Evolutionary conservation across 2,888 invertebrate genomes (phyloP).

Genomic region (Dichetophora obliterata): DNA sequence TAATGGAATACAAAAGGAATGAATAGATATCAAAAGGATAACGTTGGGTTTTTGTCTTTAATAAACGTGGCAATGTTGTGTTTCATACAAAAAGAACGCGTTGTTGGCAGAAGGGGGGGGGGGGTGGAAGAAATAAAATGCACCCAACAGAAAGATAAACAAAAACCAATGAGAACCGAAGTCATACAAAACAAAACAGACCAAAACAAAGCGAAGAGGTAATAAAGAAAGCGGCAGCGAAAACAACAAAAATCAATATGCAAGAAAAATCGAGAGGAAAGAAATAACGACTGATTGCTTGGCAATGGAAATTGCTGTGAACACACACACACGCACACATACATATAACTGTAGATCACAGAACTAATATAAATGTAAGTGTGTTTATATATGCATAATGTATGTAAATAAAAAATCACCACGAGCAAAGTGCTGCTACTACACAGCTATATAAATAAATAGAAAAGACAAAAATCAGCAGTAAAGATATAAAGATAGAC

Average conservation of each 20-base stretch:
- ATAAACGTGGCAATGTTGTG: constrained; percentile 30
- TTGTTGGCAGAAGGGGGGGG: neutral
- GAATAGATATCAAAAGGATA: neutral
- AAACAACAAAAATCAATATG: constrained; percentile 14
- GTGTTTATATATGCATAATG: neutral
- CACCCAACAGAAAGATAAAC: neutral
- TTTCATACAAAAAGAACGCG: neutral
- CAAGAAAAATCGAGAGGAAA: constrained; percentile 26
- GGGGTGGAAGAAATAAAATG: neutral
- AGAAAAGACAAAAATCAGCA: neutral
- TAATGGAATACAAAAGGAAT: constrained; percentile 25
- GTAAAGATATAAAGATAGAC: neutral
- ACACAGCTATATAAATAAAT: neutral
- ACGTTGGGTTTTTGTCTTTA: neutral
- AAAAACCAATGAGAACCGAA: neutral
- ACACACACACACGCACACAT: neutral
- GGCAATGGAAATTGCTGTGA: constrained; percentile 28
- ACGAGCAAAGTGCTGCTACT: neutral
- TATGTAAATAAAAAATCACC: constrained; percentile 5
- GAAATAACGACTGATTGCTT: constrained; percentile 53
- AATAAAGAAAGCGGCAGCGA: constrained; percentile 4
- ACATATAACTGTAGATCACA: neutral
- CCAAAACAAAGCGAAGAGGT: neutral
- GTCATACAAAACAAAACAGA: neutral
- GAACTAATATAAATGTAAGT: neutral